Conservation (phyloP, 2,113 vertebrate genomes). For the Plectropomus leopardus region DNA sequence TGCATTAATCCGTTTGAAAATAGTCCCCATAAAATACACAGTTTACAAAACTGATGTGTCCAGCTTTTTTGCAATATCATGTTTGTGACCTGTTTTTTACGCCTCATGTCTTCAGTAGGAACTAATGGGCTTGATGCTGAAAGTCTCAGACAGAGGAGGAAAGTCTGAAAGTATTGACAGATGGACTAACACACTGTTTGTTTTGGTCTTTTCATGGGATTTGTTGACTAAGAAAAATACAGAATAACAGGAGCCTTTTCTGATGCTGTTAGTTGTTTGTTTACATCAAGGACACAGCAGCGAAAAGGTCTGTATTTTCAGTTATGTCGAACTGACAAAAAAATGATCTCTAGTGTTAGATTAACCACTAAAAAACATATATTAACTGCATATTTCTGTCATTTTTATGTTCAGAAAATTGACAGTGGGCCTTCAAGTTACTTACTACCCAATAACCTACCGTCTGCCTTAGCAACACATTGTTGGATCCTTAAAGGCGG, state of each 20-base stretch:
- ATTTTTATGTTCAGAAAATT: background rate
- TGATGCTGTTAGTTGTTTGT: background rate
- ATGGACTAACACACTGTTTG: background rate
- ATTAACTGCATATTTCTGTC: background rate
- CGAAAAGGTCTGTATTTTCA: background rate
- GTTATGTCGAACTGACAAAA: background rate
- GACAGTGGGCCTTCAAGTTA: background rate
- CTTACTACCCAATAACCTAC: background rate
- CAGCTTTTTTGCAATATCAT: background rate
- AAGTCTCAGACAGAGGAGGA: background rate
- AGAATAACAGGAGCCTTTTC: background rate
- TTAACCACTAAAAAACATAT: background rate
- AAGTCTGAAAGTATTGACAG: background rate
- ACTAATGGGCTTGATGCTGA: background rate
- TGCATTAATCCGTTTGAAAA: background rate
- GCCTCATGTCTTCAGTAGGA: background rate
- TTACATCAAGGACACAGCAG: background rate
- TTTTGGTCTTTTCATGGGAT: background rate
- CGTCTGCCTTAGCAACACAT: background rate
- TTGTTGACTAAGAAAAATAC: background rate
- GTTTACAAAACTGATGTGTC: background rate
- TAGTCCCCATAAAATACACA: background rate
- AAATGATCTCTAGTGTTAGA: background rate
- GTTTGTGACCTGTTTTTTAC: background rate
- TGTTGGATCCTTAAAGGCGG: background rate